Evolutionary conservation across 2,888 invertebrate genomes (phyloP).

Genomic region (Neocrepidodera transversa): DNA sequence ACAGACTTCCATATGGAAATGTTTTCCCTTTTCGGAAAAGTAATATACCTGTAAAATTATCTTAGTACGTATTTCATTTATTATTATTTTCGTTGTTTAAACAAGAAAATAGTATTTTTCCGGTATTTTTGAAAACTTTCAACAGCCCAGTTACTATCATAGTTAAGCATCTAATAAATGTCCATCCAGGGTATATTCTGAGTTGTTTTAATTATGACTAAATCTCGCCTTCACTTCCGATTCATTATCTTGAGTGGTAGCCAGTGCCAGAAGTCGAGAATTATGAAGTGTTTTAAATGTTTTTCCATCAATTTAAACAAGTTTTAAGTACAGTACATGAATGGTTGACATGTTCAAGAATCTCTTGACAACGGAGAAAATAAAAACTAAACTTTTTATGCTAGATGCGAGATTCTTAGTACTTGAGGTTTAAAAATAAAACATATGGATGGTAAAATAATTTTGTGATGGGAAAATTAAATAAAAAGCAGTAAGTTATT

Average conservation of each 20-base stretch:
- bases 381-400: background rate
- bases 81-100: too few species aligned
- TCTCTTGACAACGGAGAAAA: constrained; percentile 4
- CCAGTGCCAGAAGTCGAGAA: constrained; percentile 9
- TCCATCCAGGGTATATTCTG: background rate
- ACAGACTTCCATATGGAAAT: too few species aligned
- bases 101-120: too few species aligned
- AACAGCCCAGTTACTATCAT: too few species aligned
- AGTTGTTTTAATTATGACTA: constrained; percentile 10
- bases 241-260: constrained; percentile 11
- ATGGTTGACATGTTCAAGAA: constrained; percentile 2
- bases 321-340: background rate
- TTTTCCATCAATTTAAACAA: constrained; percentile 5
- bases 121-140: too few species aligned
- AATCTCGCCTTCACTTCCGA: constrained; percentile 7
- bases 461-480: too few species aligned
- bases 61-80: too few species aligned
- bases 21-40: too few species aligned
- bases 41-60: too few species aligned
- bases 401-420: background rate
- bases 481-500: too few species aligned
- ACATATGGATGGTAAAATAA: too few species aligned
- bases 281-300: constrained; percentile 3
- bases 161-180: constrained; percentile 7
- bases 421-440: background rate